Evolutionary conservation across 2,113 vertebrate genomes (phyloP), one percentile per base, ranked within the genome.

Genomic region (Coturnix japonica): DNA sequence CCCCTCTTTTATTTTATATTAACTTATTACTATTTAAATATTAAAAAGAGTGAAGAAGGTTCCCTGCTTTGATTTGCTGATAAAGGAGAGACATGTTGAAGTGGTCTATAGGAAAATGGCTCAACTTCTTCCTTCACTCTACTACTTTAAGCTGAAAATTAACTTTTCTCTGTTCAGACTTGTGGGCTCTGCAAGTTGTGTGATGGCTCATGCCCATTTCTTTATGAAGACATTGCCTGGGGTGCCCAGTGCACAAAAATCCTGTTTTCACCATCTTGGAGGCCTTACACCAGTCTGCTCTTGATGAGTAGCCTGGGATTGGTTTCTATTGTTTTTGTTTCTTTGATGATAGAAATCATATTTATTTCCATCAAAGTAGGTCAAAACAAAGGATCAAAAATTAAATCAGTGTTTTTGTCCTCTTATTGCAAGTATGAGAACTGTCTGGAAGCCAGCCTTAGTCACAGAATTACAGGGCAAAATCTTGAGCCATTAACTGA

Each of bases 341-440:
- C 81, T 81, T 87, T 79, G 78, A 46, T 92, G 84, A 70, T 63
- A 91, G 81, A 80, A 94, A 94, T 93, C 71, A 63, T 90, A 65
- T 65, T 93, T 93, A 66, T 95, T 94, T 89, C 86, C 64, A 79
- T 67, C 78, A 76, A 91, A 93, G 25, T 66, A n/a, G 89, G 81
- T 79, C 56, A 91, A 95, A 92, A 92, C 89, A 92, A 89, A 92
- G 88, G 81, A 87, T 89, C 71, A 78, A 91, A 94, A 81, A 92
- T 82, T 30, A 81, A 86, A 86, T 79, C 31, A 19, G 67, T 76
- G 9, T 94, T 93, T 92, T 90, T 78, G 46, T 91, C 69, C 65
- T 85, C 74, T 61, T 79, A 81, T 70, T 76, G 66, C 61, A 39
- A 5, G 5, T 81, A 73, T 87, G 71, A 54, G 94, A 85, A 82